phyloP scores from a whole-genome alignment of 2,797 vertebrate species.

The Brotula barbata region DNA sequence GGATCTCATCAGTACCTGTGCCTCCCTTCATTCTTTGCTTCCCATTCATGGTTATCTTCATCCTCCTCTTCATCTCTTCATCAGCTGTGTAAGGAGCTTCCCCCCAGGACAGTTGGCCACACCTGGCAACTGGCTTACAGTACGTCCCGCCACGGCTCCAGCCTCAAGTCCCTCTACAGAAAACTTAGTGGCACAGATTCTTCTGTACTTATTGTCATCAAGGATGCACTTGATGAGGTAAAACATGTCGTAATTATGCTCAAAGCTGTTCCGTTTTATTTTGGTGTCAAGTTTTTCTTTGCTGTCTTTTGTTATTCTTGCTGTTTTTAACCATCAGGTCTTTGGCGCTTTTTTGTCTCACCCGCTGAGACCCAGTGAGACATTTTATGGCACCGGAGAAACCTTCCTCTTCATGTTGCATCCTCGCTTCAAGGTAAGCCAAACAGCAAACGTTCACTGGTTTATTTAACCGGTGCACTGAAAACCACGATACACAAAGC shows the following conservation, averaged over 20 bases:
- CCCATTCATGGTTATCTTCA: not conserved
- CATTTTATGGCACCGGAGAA: slow-evolving; percentile 84
- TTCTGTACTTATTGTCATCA: slow-evolving; percentile 78
- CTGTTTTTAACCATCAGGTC: slow-evolving; percentile 60
- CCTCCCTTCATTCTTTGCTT: not conserved
- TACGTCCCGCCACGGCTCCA: slow-evolving; percentile 77
- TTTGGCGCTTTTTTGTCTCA: slow-evolving; percentile 84
- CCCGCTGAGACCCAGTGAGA: slow-evolving; percentile 78
- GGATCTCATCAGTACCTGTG: not conserved
- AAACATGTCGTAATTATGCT: not conserved
- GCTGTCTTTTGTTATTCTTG: not conserved
- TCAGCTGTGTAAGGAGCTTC: slow-evolving; percentile 79
- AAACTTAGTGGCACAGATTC: slow-evolving; percentile 76
- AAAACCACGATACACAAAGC: too few relatives aligned
- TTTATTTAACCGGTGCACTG: too few relatives aligned
- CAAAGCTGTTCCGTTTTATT: not conserved
- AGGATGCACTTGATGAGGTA: slow-evolving; percentile 80
- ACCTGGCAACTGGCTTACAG: slow-evolving; percentile 79
- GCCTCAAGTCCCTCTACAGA: slow-evolving; percentile 83
- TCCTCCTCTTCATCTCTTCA: slow-evolving; percentile 2
- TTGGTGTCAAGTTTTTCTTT: not conserved
- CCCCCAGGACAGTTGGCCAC: slow-evolving; percentile 75
- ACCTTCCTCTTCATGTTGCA: slow-evolving; percentile 84
- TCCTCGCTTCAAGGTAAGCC: slow-evolving; percentile 80
- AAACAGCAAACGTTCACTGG: not conserved